Evolutionary conservation across 92 coral and sea anemone species (phyloP).

Genomic region (Diadumene lineata): DNA sequence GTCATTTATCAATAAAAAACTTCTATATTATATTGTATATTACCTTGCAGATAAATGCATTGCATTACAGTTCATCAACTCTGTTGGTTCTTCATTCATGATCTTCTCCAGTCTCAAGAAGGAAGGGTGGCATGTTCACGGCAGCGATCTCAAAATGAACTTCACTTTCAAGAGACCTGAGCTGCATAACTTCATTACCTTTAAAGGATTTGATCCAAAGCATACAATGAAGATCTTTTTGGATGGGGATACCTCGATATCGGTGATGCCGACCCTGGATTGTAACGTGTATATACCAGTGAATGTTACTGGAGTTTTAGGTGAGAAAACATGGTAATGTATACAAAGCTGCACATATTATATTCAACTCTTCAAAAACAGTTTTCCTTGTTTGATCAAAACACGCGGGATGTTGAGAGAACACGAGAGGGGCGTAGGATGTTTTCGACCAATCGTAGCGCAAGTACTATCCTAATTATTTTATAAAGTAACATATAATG

Average conservation of each 20-base stretch:
- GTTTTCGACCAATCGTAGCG: too few species aligned
- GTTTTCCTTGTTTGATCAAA: too few species aligned
- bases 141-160: conserved; percentile 65
- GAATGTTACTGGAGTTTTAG: conserved; percentile 64
- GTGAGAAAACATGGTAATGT: conserved; percentile 37
- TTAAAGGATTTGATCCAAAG: conserved; percentile 64
- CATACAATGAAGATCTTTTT: conserved; percentile 50
- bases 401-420: too few species aligned
- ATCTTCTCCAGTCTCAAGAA: conserved; percentile 64
- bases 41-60: conserved; percentile 65
- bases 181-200: conserved; percentile 76
- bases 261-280: conserved; percentile 77
- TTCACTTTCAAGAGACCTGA: conserved; percentile 83
- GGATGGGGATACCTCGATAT: conserved; percentile 91
- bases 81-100: conserved; percentile 45
- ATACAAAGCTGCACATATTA: too few species aligned
- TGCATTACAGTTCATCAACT: conserved; percentile 79
- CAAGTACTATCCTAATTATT: too few species aligned
- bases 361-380: too few species aligned
- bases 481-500: too few species aligned
- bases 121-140: conserved; percentile 62
- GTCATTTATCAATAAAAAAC: too few species aligned
- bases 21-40: too few species aligned
- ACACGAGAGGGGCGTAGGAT: too few species aligned
- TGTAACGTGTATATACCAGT: conserved; percentile 80